Evolutionary conservation across 2,797 vertebrate species (phyloP).

Genomic region (Rallus crepitans): DNA sequence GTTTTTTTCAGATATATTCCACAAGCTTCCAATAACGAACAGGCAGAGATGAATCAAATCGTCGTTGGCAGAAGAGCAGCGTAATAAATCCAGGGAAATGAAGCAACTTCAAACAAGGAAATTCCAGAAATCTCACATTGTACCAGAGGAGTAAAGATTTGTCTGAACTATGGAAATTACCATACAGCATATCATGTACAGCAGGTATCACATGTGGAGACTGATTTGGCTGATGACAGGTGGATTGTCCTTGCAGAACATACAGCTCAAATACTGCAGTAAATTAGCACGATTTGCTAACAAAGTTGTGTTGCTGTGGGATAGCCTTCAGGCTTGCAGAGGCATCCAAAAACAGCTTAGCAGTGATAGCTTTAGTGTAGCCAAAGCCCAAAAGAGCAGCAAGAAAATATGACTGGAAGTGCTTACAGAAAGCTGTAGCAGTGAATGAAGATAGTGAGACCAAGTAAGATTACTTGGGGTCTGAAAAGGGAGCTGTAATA

Average conservation of each 20-base stretch:
- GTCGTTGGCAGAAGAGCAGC: not conserved
- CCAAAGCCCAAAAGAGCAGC: not conserved
- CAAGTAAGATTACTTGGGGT: not conserved
- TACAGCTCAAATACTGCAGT: not conserved
- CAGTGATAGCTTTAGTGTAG: not conserved
- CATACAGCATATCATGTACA: not conserved
- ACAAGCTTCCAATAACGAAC: not conserved
- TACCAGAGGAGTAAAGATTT: not conserved
- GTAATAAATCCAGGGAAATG: not conserved
- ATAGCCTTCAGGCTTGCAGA: conserved; percentile 13
- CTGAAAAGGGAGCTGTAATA: not conserved
- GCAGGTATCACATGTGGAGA: not conserved
- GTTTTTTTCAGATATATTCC: not conserved
- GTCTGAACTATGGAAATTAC: not conserved
- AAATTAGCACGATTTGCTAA: not conserved
- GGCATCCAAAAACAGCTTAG: not conserved
- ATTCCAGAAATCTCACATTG: not conserved
- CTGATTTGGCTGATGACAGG: not conserved
- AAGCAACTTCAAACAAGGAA: not conserved
- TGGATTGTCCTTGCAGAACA: not conserved
- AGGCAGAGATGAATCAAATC: not conserved
- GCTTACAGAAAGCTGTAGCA: conserved; percentile 24
- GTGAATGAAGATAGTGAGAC: conserved; percentile 1
- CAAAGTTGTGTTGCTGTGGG: not conserved
- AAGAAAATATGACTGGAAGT: conserved; percentile 5